phyloP scores from a whole-genome alignment of 2,888 invertebrate species.

The Labia minor region DNA sequence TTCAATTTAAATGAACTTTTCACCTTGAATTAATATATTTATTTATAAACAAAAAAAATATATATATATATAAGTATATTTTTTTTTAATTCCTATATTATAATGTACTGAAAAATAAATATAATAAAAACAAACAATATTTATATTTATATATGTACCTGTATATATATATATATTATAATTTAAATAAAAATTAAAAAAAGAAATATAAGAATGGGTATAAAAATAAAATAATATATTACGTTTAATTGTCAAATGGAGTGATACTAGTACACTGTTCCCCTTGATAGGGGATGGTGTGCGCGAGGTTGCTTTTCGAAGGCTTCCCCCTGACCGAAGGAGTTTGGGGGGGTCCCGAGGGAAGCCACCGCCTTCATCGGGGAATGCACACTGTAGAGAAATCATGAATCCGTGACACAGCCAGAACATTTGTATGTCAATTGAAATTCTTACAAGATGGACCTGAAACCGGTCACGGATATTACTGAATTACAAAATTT shows the following conservation, averaged over 20 bases:
- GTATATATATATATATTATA: background rate
- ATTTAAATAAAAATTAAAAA: background rate
- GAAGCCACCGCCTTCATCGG: background rate
- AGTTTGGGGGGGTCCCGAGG: background rate
- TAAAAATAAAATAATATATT: background rate
- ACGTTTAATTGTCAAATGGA: background rate
- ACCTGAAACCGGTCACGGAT: constrained; percentile 21
- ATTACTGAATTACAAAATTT: constrained; percentile 22
- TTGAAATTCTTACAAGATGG: constrained; percentile 16
- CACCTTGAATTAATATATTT: background rate
- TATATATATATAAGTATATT: too few relatives aligned
- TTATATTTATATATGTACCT: background rate
- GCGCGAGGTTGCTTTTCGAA: background rate
- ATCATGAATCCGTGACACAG: background rate
- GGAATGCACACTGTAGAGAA: background rate
- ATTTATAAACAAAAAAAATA: too few relatives aligned
- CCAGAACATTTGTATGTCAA: background rate
- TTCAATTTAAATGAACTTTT: background rate
- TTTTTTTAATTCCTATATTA: background rate
- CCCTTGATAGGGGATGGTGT: background rate
- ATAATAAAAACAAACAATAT: background rate
- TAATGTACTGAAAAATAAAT: background rate
- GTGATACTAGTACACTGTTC: background rate
- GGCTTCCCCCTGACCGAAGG: background rate
- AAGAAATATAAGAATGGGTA: background rate